Evolutionary conservation across 2,888 invertebrate genomes (phyloP).

Genomic region (Idaea straminata): DNA sequence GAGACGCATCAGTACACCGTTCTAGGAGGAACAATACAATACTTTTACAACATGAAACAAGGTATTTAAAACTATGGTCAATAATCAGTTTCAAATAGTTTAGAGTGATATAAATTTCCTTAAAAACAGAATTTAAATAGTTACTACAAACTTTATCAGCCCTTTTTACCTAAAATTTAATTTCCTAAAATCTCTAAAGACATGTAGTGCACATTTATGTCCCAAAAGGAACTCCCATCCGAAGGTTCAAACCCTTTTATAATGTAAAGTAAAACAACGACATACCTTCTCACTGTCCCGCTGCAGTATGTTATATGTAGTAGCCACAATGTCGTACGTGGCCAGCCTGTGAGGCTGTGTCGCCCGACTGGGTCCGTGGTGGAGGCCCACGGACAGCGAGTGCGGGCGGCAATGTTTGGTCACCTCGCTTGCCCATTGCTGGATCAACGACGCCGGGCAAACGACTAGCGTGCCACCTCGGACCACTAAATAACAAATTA

Average conservation of each 20-base stretch:
- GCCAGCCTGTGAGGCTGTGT: conserved; percentile 82
- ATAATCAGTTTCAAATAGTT: too few species aligned
- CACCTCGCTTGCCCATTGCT: conserved; percentile 94
- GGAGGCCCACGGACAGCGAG: conserved; percentile 82
- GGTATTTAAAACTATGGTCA: too few species aligned
- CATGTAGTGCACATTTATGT: too few species aligned
- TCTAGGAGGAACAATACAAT: conserved; percentile 40
- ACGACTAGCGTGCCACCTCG: conserved; percentile 91
- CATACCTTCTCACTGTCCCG: conserved; percentile 79
- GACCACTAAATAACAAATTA: conserved; percentile 46
- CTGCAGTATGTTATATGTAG: conserved; percentile 90
- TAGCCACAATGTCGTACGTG: conserved; percentile 89
- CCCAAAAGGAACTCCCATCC: too few species aligned
- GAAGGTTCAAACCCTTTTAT: too few species aligned
- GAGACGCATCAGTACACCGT: conserved; percentile 83
- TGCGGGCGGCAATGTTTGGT: conserved; percentile 81
- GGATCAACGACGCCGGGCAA: conserved; percentile 93
- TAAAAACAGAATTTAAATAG: too few species aligned
- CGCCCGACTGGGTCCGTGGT: conserved; percentile 91
- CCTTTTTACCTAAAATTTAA: too few species aligned
- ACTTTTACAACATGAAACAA: too few species aligned
- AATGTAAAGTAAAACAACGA: too few species aligned
- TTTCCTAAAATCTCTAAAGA: too few species aligned
- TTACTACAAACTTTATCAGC: too few species aligned
- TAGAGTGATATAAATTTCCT: too few species aligned